Conservation (phyloP, 2,888 invertebrate species). For the Blastobasis adustella region DNA sequence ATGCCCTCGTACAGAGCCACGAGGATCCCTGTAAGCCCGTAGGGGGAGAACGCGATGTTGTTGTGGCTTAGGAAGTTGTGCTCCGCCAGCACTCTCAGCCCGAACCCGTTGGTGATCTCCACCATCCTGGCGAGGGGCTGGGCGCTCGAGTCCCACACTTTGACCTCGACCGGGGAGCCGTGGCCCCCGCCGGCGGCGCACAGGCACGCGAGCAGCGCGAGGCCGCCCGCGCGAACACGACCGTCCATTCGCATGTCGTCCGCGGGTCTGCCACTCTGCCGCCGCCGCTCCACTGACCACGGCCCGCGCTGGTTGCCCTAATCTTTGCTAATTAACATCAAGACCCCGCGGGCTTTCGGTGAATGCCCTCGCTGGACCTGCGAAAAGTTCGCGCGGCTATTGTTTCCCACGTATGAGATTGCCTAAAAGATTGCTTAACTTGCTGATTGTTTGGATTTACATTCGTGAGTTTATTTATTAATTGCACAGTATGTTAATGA, state of each 20-base stretch:
- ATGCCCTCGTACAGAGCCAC: conserved; percentile 87
- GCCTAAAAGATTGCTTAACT: background rate
- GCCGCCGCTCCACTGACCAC: conserved; percentile 42
- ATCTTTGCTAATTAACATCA: conserved; percentile 45
- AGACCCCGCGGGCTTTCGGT: conserved; percentile 52
- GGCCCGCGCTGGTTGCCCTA: conserved; percentile 9
- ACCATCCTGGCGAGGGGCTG: conserved; percentile 84
- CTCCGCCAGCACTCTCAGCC: conserved; percentile 80
- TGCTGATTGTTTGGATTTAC: background rate
- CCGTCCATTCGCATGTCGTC: conserved; percentile 50
- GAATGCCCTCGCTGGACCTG: conserved; percentile 51
- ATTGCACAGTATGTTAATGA: too few species aligned
- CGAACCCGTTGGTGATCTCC: conserved; percentile 85
- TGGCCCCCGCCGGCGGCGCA: conserved; percentile 33
- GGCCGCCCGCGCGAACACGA: conserved; percentile 33
- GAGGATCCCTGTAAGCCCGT: conserved; percentile 86
- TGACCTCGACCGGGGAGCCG: conserved; percentile 60
- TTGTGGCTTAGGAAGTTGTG: conserved; percentile 83
- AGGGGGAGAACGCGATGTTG: conserved; percentile 90
- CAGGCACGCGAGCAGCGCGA: conserved; percentile 24
- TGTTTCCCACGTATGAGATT: background rate
- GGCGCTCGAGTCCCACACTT: conserved; percentile 57
- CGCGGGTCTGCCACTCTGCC: conserved; percentile 43
- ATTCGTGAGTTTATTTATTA: too few species aligned
- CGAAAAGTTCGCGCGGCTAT: conserved; percentile 4